Evolutionary conservation across 2,888 invertebrate species (phyloP).

Genomic region (Microctonus aethiopoides): DNA sequence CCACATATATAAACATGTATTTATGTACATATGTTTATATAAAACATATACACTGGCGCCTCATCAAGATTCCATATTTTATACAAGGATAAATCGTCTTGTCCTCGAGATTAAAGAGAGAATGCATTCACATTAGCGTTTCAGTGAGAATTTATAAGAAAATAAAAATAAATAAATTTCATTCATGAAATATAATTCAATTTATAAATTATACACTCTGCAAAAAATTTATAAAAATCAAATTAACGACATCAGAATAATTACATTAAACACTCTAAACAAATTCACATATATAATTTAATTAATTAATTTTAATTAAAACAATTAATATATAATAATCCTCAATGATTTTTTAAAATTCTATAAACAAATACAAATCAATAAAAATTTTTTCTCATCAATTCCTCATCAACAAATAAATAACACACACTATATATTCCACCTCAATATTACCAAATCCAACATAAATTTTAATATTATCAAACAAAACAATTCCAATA

Average conservation of each 20-base stretch:
- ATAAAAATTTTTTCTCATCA: too few species aligned
- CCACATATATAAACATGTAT: neutral
- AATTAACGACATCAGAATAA: too few species aligned
- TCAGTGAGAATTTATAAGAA: neutral
- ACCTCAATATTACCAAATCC: too few species aligned
- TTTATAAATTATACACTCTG: neutral
- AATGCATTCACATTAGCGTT: constrained; percentile 11
- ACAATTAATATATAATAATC: too few species aligned
- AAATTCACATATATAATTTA: too few species aligned
- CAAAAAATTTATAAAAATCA: too few species aligned
- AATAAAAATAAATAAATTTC: neutral
- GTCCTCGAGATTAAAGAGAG: constrained; percentile 35
- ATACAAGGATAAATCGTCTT: constrained; percentile 40
- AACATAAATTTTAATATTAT: neutral
- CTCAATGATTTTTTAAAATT: too few species aligned
- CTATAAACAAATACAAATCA: too few species aligned
- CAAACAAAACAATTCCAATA: neutral
- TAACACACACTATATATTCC: too few species aligned
- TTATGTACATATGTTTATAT: neutral
- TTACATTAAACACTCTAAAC: too few species aligned
- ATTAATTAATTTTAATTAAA: too few species aligned
- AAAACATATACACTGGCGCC: constrained; percentile 14
- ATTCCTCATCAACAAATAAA: too few species aligned
- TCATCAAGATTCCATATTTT: constrained; percentile 35
- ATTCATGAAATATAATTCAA: neutral